Conservation (phyloP, 1,140 invertebrate genomes). For the Trachymyrmex cornetzi region DNA sequence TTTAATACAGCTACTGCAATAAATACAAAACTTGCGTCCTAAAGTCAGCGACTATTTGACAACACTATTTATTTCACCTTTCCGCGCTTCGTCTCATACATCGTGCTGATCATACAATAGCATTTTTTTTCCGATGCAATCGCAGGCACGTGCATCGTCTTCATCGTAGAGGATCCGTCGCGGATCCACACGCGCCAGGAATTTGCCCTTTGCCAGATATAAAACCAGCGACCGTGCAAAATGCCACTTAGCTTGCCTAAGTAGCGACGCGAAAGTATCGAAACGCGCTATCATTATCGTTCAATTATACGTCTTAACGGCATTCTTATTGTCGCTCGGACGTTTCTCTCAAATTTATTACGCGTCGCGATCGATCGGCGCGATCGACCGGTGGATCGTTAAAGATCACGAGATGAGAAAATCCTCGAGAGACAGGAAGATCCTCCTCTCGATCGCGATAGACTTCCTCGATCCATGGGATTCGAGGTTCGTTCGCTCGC, state of each 20-base stretch:
- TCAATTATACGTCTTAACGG: slow-evolving; percentile 10
- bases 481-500: neutral
- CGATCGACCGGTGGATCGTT: neutral
- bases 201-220: slow-evolving; percentile 69
- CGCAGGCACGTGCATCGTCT: slow-evolving; percentile 2
- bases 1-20: neutral
- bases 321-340: neutral
- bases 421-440: neutral
- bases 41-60: neutral
- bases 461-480: neutral
- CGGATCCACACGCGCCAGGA: slow-evolving; percentile 55
- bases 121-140: slow-evolving; percentile 1
- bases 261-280: slow-evolving; percentile 18
- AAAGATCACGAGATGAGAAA: slow-evolving; percentile 9
- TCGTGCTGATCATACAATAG: neutral
- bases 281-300: slow-evolving; percentile 34
- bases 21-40: neutral
- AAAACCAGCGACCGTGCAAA: slow-evolving; percentile 39
- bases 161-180: slow-evolving; percentile 9
- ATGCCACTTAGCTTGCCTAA: slow-evolving; percentile 32
- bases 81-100: neutral
- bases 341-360: slow-evolving; percentile 15
- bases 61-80: neutral
- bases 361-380: neutral
- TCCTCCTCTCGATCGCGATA: neutral